Conservation (phyloP, 2,888 invertebrate genomes). For the Daptonema setosum region DNA sequence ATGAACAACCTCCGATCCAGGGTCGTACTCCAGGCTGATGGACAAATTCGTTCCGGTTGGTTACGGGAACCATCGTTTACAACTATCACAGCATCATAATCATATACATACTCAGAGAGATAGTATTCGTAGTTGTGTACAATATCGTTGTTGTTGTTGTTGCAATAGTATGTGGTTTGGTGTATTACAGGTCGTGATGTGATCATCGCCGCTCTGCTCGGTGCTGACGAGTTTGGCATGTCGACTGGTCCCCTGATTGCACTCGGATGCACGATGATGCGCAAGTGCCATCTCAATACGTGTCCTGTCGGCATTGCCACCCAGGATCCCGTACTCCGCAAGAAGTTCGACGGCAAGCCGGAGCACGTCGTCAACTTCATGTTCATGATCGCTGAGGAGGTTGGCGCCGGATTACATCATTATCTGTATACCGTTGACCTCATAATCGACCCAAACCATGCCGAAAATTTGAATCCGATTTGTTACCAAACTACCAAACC, state of each 20-base stretch:
- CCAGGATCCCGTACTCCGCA: constrained; percentile 77
- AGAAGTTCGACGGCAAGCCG: constrained; percentile 89
- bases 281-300: constrained; percentile 94
- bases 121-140: background rate
- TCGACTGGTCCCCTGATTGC: constrained; percentile 93
- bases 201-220: constrained; percentile 73
- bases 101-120: too few relatives aligned
- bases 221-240: constrained; percentile 95
- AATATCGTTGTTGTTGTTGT: background rate
- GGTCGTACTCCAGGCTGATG: constrained; percentile 83
- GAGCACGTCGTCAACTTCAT: constrained; percentile 92
- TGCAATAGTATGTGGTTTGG: too few relatives aligned
- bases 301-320: constrained; percentile 98
- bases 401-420: constrained; percentile 5
- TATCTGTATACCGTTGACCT: too few relatives aligned
- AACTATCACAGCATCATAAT: too few relatives aligned
- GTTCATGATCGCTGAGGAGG: constrained; percentile 89
- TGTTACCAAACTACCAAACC: too few relatives aligned
- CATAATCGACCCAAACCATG: too few relatives aligned
- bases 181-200: constrained; percentile 64
- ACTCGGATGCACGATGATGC: constrained; percentile 98
- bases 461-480: too few relatives aligned
- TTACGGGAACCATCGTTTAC: too few relatives aligned
- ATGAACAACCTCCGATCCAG: constrained; percentile 44
- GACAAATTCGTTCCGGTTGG: constrained; percentile 63